Conservation (phyloP, 2,797 vertebrate genomes). For the Brotula barbata region DNA sequence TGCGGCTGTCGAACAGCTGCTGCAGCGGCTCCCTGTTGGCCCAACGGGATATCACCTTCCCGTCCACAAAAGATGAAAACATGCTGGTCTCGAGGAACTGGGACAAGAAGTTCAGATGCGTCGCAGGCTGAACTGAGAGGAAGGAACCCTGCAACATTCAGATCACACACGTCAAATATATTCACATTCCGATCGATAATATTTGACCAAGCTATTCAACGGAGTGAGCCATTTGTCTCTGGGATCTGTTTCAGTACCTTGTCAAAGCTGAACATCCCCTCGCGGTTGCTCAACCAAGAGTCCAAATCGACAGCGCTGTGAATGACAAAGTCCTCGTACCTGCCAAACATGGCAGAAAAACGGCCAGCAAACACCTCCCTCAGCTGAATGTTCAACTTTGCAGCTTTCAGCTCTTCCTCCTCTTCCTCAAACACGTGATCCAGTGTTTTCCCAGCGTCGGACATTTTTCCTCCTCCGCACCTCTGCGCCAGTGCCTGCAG, state of each 20-base stretch:
- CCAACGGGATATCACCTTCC: slow-evolving; percentile 97
- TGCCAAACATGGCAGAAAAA: slow-evolving; percentile 91
- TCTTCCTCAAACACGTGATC: slow-evolving; percentile 64
- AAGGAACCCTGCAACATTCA: slow-evolving; percentile 87
- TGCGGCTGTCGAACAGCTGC: slow-evolving; percentile 90
- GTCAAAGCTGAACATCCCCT: slow-evolving; percentile 95
- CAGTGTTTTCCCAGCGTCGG: slow-evolving; percentile 58
- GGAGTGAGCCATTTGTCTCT: too few relatives aligned
- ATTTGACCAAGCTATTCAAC: neutral
- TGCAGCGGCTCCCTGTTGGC: slow-evolving; percentile 92
- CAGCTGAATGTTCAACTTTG: slow-evolving; percentile 91
- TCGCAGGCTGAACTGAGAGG: slow-evolving; percentile 91
- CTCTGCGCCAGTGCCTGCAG: slow-evolving; percentile 89
- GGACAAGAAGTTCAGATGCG: slow-evolving; percentile 93
- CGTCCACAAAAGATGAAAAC: slow-evolving; percentile 97
- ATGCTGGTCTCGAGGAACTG: slow-evolving; percentile 98
- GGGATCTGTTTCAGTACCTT: slow-evolving; percentile 81
- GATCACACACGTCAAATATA: too few relatives aligned
- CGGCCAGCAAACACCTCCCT: slow-evolving; percentile 94
- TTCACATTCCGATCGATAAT: neutral
- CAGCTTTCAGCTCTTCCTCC: slow-evolving; percentile 83
- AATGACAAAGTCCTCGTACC: slow-evolving; percentile 96
- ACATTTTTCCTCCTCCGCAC: slow-evolving; percentile 65
- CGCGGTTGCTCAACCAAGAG: slow-evolving; percentile 94
- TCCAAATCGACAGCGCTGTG: slow-evolving; percentile 91